Evolutionary conservation across 2,888 invertebrate species (phyloP), one percentile per base, ranked within the genome.

Genomic region (Synanthedon formicaeformis): DNA sequence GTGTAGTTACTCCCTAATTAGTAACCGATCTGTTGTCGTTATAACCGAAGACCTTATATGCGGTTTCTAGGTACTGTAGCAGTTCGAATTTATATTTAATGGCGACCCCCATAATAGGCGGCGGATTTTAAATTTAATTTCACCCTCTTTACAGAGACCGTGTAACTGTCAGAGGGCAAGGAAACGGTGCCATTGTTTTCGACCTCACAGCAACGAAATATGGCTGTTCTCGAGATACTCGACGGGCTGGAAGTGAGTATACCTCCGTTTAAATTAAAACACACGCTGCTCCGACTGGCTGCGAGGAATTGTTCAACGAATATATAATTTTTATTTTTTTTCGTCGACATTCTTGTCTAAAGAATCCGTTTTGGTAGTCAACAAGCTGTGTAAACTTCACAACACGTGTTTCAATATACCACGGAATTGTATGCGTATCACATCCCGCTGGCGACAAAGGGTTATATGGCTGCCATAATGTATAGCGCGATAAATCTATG

Each of bases 151-250:
- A 56, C 92, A 96, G 89, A 91, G 95, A 66, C 98, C 98, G 48
- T 99, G 99, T 84, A 93, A 94, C 71, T 99, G 98, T 86, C 95
- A 95, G 73, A 90, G 94, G 59, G 92, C 93, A 64, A 90, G 94
- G 62, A 97, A 97, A 83, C 91, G 96, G 60, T 97, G 96, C 83
- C 95, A 94, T 82, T 96, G 96, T 88, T 96, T 95, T 88, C 92
- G 96, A 71, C 96, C 96, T 62, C 94, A 94, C 88, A 93, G 94
- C 73, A 95, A 95, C 79, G 96, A 96, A 88, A 95, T 95, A 81
- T 99, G 99, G 99, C 90, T 99, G 62, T 98, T 99, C 86, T 97
- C 97, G 75, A 91, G 98, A 71, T 98, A 97, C 86, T 97, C 97
- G 52, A 98, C 97, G 27, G 98, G 98, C 62, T 98, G 98, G 98